Conservation (phyloP, 2,888 invertebrate species). For the Pecten maximus region DNA sequence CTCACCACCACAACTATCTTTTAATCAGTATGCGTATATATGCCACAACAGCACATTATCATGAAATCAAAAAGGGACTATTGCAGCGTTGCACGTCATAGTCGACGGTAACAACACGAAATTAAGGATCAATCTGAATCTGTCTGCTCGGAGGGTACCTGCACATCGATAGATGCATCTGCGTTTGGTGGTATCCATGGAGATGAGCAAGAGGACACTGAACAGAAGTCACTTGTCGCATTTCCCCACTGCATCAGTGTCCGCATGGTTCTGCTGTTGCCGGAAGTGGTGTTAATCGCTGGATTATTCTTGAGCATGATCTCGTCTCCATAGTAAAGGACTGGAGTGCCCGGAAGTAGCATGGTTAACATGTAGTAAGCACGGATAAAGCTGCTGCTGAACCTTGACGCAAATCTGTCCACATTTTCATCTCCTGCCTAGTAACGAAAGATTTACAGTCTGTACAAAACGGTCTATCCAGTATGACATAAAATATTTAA, state of each 20-base stretch:
- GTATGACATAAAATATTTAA: too few relatives aligned
- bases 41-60: too few relatives aligned
- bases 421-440: constrained; percentile 72
- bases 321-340: constrained; percentile 95
- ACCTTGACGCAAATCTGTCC: constrained; percentile 63
- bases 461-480: too few relatives aligned
- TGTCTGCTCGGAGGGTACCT: constrained; percentile 57
- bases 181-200: constrained; percentile 67
- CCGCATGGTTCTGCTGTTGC: constrained; percentile 62
- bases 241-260: constrained; percentile 79
- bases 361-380: constrained; percentile 91
- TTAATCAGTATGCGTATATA: too few relatives aligned
- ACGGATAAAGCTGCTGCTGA: constrained; percentile 62
- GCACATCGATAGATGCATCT: constrained; percentile 63
- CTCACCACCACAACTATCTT: too few relatives aligned
- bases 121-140: not conserved
- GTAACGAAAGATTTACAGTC: not conserved
- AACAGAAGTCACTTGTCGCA: constrained; percentile 70
- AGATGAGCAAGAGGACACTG: constrained; percentile 46
- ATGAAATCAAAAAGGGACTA: too few relatives aligned
- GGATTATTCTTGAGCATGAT: constrained; percentile 86
- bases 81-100: too few relatives aligned
- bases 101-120: too few relatives aligned
- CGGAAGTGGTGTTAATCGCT: not conserved
- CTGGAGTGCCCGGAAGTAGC: constrained; percentile 92